Evolutionary conservation across 92 coral and sea anemone species (phyloP), one percentile per base, ranked within the genome.

Genomic region (Palythoa heliodiscus): DNA sequence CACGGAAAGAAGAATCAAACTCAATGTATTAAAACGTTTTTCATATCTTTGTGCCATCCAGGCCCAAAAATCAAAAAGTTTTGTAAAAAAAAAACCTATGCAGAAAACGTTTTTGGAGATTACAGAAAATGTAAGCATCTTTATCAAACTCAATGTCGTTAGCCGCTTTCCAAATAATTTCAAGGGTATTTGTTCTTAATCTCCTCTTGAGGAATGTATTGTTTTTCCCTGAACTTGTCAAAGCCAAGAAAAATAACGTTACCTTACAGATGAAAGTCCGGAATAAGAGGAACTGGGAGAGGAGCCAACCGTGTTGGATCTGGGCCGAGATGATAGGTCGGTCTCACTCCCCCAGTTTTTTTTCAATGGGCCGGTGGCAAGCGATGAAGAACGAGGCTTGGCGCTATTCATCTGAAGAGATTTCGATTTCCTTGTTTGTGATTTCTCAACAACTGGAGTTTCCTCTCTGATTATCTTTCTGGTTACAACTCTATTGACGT

Each of bases 301-400:
- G 19, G 89, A 87, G 37, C 86, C 79, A 50, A 71, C 74, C 6
- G 86, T 78, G 1, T 69, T 79, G 23, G 89, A 87, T 38, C 89
- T 70, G 48, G 85, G 79, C 14, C 89, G 72, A 61, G 61, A 25
- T 11, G 89, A 71, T 55, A 87, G 68, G 70, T 87, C 86, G 50
- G 89, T 64, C 63, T 87, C 89, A 71, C 89, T 87, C 14, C 73
- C 39, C 84, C 84, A 80, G 84, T 43, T 63, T 47, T 80, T 80
- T 66, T 60, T 20, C 55, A 80, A 23, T 43, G 60, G 84, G 29
- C 53, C 54, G 23, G 54, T 47, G 7, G 72, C 52, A 19, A 20
- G 70, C n/a, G 63, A 25, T 8, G 54, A 40, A 20, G 64, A 47
- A 29, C 57, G 35, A 20, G 29, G 54, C 5, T 38, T 48, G 13